Conservation (phyloP, 2,888 invertebrate species). For the Luffia ferchaultella region DNA sequence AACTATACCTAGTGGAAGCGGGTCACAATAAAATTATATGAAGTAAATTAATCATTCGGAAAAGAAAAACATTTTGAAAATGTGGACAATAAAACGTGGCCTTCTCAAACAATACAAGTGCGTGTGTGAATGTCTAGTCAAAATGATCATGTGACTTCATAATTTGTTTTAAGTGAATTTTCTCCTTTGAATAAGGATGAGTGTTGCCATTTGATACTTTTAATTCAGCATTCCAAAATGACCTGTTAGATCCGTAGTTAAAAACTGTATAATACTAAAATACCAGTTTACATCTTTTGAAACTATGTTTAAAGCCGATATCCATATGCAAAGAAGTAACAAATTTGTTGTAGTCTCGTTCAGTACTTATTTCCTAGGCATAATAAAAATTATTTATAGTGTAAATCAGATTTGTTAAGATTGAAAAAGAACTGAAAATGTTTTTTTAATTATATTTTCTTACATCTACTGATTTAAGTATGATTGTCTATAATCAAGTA, state of each 20-base stretch:
- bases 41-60: not conserved
- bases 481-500: not conserved
- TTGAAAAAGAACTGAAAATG: not conserved
- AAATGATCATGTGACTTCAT: slow-evolving; percentile 4
- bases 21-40: not conserved
- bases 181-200: slow-evolving; percentile 15
- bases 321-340: no score
- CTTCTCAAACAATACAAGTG: slow-evolving; percentile 17
- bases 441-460: not conserved
- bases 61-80: not conserved
- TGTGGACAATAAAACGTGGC: slow-evolving; percentile 1
- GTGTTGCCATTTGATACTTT: slow-evolving; percentile 4
- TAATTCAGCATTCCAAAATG: slow-evolving; percentile 18
- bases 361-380: not conserved
- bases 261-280: no score
- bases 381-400: not conserved
- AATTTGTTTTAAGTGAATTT: slow-evolving; percentile 30
- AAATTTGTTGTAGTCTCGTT: not conserved
- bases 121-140: slow-evolving; percentile 55
- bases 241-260: slow-evolving; percentile 1
- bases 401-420: not conserved
- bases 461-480: not conserved
- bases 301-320: no score
- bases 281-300: no score
- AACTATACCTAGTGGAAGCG: not conserved